Conservation (phyloP, 1,140 invertebrate genomes). For the Drosophila rufa region DNA sequence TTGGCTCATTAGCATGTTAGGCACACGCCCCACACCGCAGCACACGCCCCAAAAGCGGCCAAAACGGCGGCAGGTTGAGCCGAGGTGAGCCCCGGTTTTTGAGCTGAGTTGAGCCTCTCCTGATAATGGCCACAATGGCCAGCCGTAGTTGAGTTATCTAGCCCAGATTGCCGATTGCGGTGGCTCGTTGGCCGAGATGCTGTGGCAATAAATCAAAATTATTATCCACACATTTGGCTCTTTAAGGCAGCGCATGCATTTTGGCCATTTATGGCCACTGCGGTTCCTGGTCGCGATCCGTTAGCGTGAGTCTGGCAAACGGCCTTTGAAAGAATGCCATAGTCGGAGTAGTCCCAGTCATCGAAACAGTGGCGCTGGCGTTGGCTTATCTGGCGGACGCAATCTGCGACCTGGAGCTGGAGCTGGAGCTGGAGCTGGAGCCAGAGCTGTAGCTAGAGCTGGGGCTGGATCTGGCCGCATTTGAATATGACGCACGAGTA, state of each 20-base stretch:
- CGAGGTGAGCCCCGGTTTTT: slow-evolving; percentile 15
- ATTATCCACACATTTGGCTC: slow-evolving; percentile 79
- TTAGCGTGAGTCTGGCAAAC: slow-evolving; percentile 55
- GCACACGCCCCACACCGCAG: slow-evolving; percentile 71
- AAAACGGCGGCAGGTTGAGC: slow-evolving; percentile 40
- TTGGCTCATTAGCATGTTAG: slow-evolving; percentile 81
- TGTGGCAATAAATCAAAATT: slow-evolving; percentile 79
- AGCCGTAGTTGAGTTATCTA: slow-evolving; percentile 66
- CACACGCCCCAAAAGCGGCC: slow-evolving; percentile 59
- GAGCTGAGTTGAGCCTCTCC: slow-evolving; percentile 15
- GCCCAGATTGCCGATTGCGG: slow-evolving; percentile 60
- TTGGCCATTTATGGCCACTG: slow-evolving; percentile 69
- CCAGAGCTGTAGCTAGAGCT: background rate
- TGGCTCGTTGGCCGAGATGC: slow-evolving; percentile 41
- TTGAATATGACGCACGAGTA: slow-evolving; percentile 82
- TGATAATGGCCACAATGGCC: slow-evolving; percentile 59
- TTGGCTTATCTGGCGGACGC: slow-evolving; percentile 72
- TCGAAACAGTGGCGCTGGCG: slow-evolving; percentile 75
- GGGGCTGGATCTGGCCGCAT: slow-evolving; percentile 52
- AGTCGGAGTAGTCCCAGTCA: slow-evolving; percentile 36
- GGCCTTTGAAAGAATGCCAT: slow-evolving; percentile 79
- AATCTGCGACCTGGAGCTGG: slow-evolving; percentile 66
- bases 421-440: slow-evolving; percentile 34
- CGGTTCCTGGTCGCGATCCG: slow-evolving; percentile 69
- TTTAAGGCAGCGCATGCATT: slow-evolving; percentile 75